Base-by-base conservation (phyloP, 2,888 invertebrate species). In the Drosophila lacicola region DNA sequence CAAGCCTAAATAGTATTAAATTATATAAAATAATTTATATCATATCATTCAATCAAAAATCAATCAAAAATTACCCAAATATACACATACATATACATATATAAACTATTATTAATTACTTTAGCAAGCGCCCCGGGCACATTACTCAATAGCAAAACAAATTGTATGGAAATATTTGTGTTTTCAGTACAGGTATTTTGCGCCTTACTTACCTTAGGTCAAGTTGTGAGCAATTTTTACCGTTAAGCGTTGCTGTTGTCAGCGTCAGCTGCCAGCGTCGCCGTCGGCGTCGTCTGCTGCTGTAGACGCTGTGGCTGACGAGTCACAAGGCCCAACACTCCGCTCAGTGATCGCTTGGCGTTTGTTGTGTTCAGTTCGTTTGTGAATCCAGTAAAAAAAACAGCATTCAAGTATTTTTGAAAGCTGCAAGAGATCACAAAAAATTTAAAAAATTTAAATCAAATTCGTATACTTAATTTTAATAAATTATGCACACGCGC, bases 331-430 rank as follows among this genome's bases (percentile, higher is more conserved):
- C 56, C 53, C 19, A 36, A 19, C 44, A 58, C 39, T 71, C 14
- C 37, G 79, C 51, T 86, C 82, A 86, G 85, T 86, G 64, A 70
- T 70, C 74, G 74, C 80, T 82, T 70, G 77, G 72, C 78, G 67
- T 62, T 86, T 69, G 85, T 60, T 58, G 82, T 55, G 88, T 68
- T 21, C 72, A 70, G 85, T 84, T 84, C 70, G 51, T 49, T 25
- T 36, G 14, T 3, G 36, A 25, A 25, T 69, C 34, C 13, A 45
- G 37, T 10, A 13, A 21, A 53, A 21, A 29, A 13, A 11, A 17
- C 17, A 17, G 25, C 17, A 19, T 13, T 37, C 13, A 36, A 37
- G 19, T 21, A 34, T 34, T 19, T 9, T 19, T 44, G 4, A 8
- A 29, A 17, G 17, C 70, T 74, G 49, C 33, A 70, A 60, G 19